Evolutionary conservation across 2,113 vertebrate species (phyloP), one percentile per base, ranked within the genome.

Genomic region (Phyllostomus discolor): DNA sequence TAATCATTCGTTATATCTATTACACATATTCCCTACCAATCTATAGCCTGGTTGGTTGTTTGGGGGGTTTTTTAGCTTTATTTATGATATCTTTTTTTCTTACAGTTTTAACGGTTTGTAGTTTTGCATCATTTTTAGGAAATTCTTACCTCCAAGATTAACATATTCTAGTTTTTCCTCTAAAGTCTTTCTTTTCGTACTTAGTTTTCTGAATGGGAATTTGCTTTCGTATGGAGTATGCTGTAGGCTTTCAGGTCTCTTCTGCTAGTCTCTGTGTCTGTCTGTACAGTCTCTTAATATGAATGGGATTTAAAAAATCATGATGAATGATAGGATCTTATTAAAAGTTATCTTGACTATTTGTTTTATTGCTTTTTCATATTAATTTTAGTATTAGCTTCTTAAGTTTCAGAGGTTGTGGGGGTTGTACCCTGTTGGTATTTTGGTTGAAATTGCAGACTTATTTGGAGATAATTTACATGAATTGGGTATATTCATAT

Each of bases 381-480:
- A 10, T 91, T 96, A 69, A 66, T 90, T 94, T 69, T 35, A 67
- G 1, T 62, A 33, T 91, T 54, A 87, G 35, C 64, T 76, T 94
- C 70, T 88, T 85, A 91, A 94, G 26, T 96, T 83, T 17, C 22
- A 62, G 33, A n/a, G n/a, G 52, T 28, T 20, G 11, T 41, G 66
- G 9, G 1, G 5, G 6, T 78, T 96, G 31, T 64, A 75, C 59
- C 52, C 50, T 95, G 2, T 76, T 90, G 33, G 20, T 43, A 82
- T 93, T 95, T 96, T 75, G n/a, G 78, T 59, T 69, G 35, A 87
- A 96, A 69, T 88, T 92, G 28, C n/a, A 91, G 24, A 73, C 85
- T 84, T 90, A 20, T 66, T 84, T 94, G 16, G 14, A 46, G 48
- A 66, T 88, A 91, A 86, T 93, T 83, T 90, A 26, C 50, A 54